These are phyloP conservation scores for Diplosoma virens DNA, from an alignment of 23 tunicate genomes.

Conservation along the genomic window DNA sequence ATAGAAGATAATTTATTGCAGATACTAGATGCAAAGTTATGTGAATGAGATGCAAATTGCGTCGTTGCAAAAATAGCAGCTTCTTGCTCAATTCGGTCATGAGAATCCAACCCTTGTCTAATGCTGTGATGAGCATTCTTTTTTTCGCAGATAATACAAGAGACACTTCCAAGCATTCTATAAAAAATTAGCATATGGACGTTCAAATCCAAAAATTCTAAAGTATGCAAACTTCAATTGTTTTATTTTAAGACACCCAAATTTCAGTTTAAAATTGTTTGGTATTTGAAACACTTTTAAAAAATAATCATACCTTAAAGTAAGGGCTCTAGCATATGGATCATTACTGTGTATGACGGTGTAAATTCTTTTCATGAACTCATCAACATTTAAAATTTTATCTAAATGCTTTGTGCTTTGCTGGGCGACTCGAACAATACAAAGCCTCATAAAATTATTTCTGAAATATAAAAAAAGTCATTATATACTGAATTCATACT, in stretches of 20 bases:
- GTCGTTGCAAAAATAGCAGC: constrained; percentile 91
- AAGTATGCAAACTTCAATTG: not conserved
- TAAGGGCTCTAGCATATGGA: constrained; percentile 91
- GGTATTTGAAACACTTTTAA: not conserved
- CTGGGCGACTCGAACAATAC: constrained; percentile 87
- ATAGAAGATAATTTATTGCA: constrained; percentile 86
- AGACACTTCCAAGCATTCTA: constrained; percentile 92
- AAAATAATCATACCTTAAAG: constrained; percentile 71
- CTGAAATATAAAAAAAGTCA: constrained; percentile 41
- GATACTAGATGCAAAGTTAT: constrained; percentile 80
- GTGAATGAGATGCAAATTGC: constrained; percentile 86
- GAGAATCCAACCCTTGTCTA: constrained; percentile 84
- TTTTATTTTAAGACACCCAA: not conserved
- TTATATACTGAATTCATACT: too few species aligned
- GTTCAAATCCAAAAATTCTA: too few species aligned
- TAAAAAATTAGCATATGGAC: too few species aligned
- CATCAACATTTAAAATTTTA: constrained; percentile 71
- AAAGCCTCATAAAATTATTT: constrained; percentile 76
- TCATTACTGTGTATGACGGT: constrained; percentile 87
- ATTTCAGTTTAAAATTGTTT: not conserved
- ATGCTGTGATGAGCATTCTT: constrained; percentile 93
- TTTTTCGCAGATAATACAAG: constrained; percentile 81
- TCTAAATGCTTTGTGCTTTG: constrained; percentile 86
- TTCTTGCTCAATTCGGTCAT: constrained; percentile 92
- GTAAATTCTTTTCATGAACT: constrained; percentile 72